Base-by-base conservation (phyloP, 2,113 vertebrate species). In the Dendropsophus ebraccatus region DNA sequence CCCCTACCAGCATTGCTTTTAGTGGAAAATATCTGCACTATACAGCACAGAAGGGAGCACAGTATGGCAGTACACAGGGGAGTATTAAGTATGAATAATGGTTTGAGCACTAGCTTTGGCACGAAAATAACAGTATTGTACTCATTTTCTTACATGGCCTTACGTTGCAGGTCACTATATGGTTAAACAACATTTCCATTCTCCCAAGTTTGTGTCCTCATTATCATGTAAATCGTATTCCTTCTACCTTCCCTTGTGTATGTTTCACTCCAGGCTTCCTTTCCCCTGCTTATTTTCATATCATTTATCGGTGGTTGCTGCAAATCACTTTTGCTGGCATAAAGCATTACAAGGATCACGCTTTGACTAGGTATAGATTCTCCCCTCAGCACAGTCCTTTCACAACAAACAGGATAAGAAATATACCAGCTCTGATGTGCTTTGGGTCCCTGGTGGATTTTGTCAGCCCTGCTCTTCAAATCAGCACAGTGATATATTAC, bases 181-280 rank as follows among this genome's bases (percentile, higher is more conserved):
- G 37, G 25, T 62, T 75, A 47, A 62, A 21, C 47, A 45, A 19
- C 50, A 83, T 13, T 75, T 32, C 67, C 81, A 54, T 30, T 8
- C 16, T 75, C 54, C 13, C n/a, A 49, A n/a, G n/a, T 76, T 47
- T 76, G 70, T 76, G 10, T 81, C 81, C 85, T 81, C 9, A 12
- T 82, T 70, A 83, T 78, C 32, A 86, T 87, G 1, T 23, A 84
- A 84, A 89, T 90, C 84, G 10, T 60, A 79, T 91, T 86, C 84
- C 85, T 79, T 85, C 77, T 19, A 50, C 28, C 65, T 54, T 32
- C 58, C 60, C 82, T 85, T 88, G 88, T 89, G 83, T 86, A 85
- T 58, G 2, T 35, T 80, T 86, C 70, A 82, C 84, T n/a, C 0
- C 74, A 69, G 86, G 88, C 83, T 75, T 65, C 69, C 52, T 75